Evolutionary conservation across 1,140 invertebrate genomes (phyloP).

Genomic region (Philopotamus ludificatus): DNA sequence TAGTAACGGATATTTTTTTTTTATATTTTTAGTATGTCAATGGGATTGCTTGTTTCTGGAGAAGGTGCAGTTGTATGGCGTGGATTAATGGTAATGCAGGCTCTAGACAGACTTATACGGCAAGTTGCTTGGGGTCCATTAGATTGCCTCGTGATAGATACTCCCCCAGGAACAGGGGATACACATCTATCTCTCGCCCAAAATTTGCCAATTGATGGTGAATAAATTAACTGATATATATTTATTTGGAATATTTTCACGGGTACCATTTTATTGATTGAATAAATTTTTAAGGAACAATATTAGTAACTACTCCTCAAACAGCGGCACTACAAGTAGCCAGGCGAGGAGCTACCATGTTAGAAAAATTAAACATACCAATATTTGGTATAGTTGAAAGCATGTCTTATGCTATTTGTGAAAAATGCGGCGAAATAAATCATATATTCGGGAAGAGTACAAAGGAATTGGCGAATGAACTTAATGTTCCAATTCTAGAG

Average conservation of each 20-base stretch:
- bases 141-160: conserved; percentile 83
- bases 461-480: conserved; percentile 54
- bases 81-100: conserved; percentile 93
- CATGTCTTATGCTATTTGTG: conserved; percentile 75
- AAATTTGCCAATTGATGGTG: conserved; percentile 79
- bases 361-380: conserved; percentile 75
- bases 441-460: conserved; percentile 63
- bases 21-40: conserved; percentile 71
- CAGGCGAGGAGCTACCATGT: conserved; percentile 76
- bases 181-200: conserved; percentile 86
- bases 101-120: conserved; percentile 78
- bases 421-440: conserved; percentile 65
- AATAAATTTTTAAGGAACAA: conserved; percentile 57
- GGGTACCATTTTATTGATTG: neutral
- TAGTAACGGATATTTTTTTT: conserved; percentile 4
- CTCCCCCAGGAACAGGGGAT: conserved; percentile 90
- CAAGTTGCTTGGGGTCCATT: conserved; percentile 80
- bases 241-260: neutral
- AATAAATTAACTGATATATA: neutral
- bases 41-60: conserved; percentile 82
- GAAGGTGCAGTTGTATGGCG: conserved; percentile 83
- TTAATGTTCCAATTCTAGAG: conserved; percentile 62
- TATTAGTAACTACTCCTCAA: conserved; percentile 86
- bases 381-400: conserved; percentile 83
- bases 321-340: conserved; percentile 79